These are phyloP conservation scores for Sycobia sp. DNA, from an alignment of 1,140 invertebrate genomes.

Conservation along the genomic window DNA sequence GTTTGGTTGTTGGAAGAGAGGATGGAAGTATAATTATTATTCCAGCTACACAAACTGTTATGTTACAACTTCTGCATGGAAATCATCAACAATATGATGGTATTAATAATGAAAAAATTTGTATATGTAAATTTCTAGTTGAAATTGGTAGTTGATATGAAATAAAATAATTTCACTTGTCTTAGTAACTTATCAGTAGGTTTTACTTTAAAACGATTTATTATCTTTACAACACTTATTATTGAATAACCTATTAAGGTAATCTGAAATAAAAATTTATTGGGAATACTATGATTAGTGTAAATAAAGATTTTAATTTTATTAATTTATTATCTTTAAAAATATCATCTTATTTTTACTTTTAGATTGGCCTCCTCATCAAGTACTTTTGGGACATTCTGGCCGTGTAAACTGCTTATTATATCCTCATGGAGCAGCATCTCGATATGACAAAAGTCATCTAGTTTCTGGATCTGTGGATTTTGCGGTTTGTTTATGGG, in stretches of 20 bases:
- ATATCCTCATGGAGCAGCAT: slow-evolving; percentile 91
- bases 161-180: no score
- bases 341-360: slow-evolving; percentile 25
- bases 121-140: not conserved
- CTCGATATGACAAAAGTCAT: slow-evolving; percentile 90
- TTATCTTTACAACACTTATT: no score
- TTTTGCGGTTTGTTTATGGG: slow-evolving; percentile 98
- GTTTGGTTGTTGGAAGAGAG: slow-evolving; percentile 91
- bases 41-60: slow-evolving; percentile 93
- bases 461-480: slow-evolving; percentile 96
- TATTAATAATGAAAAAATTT: slow-evolving; percentile 49
- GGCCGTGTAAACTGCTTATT: slow-evolving; percentile 93
- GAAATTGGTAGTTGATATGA: no score
- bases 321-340: not conserved
- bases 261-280: no score
- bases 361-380: slow-evolving; percentile 88
- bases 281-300: no score
- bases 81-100: slow-evolving; percentile 87
- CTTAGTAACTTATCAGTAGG: no score
- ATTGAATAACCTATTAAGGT: not conserved
- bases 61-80: slow-evolving; percentile 90
- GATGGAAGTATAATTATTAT: slow-evolving; percentile 98
- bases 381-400: slow-evolving; percentile 87
- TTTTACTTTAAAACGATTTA: no score
- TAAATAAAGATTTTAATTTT: no score